Percentiles rank a stretch among this genome's conserved stretches.
phyloP scores from a whole-genome alignment of 2,113 vertebrate genomes.

The Erinaceus europaeus region DNA sequence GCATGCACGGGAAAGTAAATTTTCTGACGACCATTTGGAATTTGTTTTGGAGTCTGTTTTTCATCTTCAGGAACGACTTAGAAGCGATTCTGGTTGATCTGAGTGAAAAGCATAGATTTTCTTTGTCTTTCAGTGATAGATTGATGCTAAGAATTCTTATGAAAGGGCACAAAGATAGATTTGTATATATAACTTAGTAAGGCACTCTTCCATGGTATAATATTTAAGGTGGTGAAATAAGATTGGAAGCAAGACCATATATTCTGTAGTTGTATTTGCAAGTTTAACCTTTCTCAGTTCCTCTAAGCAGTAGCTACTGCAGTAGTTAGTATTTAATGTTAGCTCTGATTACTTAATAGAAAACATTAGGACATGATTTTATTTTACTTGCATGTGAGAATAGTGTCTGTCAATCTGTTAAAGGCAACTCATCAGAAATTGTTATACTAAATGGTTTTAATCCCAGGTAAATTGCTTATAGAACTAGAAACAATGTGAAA shows the following conservation, averaged over 20 bases:
- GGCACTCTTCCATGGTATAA: constrained; percentile 43
- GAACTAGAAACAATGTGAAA: constrained; percentile 5
- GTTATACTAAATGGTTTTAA: not conserved
- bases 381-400: constrained; percentile 9
- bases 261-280: constrained; percentile 25
- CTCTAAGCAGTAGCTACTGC: not conserved
- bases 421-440: constrained; percentile 19
- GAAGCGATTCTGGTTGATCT: constrained; percentile 52
- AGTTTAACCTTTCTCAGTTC: constrained; percentile 23
- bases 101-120: constrained; percentile 55
- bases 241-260: constrained; percentile 47
- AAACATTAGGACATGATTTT: not conserved
- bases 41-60: constrained; percentile 62
- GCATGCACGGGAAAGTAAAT: constrained; percentile 57
- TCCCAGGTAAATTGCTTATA: constrained; percentile 9
- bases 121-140: constrained; percentile 68
- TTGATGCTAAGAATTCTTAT: constrained; percentile 26
- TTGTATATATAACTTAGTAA: constrained; percentile 60
- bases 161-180: constrained; percentile 60
- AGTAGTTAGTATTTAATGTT: not conserved
- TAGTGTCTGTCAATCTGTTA: not conserved
- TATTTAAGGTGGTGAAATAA: constrained; percentile 67
- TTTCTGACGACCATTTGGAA: constrained; percentile 48
- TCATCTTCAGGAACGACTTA: constrained; percentile 56
- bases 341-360: not conserved